phyloP scores from a whole-genome alignment of 1,140 invertebrate genomes.

The Alviniconcha marisindica region DNA sequence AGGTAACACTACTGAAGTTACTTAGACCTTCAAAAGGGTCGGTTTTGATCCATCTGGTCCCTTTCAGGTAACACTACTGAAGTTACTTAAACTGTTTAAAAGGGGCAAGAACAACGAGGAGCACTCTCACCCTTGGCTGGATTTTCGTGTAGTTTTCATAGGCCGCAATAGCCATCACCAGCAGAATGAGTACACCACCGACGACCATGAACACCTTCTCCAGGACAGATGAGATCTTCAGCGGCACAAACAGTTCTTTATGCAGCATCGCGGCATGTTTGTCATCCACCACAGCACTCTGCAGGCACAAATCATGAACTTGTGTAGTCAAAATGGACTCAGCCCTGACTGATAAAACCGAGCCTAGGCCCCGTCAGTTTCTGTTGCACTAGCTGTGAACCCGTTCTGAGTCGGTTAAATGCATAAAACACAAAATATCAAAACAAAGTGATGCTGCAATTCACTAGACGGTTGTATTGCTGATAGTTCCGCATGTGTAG shows the following conservation, averaged over 20 bases:
- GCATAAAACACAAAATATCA: slow-evolving; percentile 1
- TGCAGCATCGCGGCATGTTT: slow-evolving; percentile 51
- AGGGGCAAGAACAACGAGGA: too few species aligned
- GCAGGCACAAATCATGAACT: slow-evolving; percentile 18
- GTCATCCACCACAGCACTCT: slow-evolving; percentile 59
- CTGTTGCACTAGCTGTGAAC: background rate
- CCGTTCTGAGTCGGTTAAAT: background rate
- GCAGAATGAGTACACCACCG: slow-evolving; percentile 36
- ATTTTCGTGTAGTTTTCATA: too few species aligned
- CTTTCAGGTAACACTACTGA: too few species aligned
- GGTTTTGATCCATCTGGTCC: too few species aligned
- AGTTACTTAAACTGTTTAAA: too few species aligned
- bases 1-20: too few species aligned
- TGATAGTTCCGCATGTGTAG: too few species aligned
- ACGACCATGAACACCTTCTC: slow-evolving; percentile 48
- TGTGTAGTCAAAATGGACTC: background rate
- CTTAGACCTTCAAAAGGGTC: too few species aligned
- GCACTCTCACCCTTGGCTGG: too few species aligned
- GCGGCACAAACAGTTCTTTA: slow-evolving; percentile 51
- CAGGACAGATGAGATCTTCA: slow-evolving; percentile 43
- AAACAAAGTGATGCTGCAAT: background rate
- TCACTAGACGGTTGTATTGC: background rate
- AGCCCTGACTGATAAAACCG: background rate
- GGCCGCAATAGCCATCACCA: background rate
- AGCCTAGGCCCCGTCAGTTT: background rate